Conservation (phyloP, 2,797 vertebrate genomes). For the Danio aesculapii region DNA sequence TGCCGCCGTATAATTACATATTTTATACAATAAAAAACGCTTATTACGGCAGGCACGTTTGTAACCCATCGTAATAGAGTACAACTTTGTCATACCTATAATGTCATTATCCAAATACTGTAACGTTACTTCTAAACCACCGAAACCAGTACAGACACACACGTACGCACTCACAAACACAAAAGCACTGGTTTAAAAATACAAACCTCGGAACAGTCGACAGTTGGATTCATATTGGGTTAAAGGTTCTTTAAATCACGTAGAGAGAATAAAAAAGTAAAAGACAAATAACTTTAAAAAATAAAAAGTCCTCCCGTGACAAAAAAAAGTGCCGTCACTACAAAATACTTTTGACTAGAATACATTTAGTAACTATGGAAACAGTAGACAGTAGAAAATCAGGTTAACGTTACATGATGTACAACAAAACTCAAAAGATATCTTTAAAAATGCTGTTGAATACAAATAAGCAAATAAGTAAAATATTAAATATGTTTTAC, state of each 20-base stretch:
- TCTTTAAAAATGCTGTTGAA: neutral
- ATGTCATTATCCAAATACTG: no score
- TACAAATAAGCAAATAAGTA: neutral
- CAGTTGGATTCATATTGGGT: conserved; percentile 2
- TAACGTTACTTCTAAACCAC: no score
- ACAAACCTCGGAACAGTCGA: conserved; percentile 35
- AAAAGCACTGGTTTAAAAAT: neutral
- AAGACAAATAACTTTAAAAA: neutral
- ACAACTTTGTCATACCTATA: no score
- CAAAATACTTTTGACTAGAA: neutral
- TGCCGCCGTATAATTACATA: no score
- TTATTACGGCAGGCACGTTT: no score
- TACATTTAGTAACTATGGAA: conserved; percentile 45
- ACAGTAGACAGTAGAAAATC: conserved; percentile 7
- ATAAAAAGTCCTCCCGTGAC: neutral
- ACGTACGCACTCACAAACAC: neutral
- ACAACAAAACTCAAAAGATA: neutral
- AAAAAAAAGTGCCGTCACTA: neutral
- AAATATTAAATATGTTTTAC: no score
- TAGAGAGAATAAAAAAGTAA: neutral
- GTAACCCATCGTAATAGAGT: no score
- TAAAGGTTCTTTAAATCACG: neutral
- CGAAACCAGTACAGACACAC: neutral
- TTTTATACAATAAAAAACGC: no score
- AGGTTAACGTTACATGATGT: neutral